Base-by-base conservation (phyloP, 2,888 invertebrate genomes). In the Pardosa pseudoannulata region DNA sequence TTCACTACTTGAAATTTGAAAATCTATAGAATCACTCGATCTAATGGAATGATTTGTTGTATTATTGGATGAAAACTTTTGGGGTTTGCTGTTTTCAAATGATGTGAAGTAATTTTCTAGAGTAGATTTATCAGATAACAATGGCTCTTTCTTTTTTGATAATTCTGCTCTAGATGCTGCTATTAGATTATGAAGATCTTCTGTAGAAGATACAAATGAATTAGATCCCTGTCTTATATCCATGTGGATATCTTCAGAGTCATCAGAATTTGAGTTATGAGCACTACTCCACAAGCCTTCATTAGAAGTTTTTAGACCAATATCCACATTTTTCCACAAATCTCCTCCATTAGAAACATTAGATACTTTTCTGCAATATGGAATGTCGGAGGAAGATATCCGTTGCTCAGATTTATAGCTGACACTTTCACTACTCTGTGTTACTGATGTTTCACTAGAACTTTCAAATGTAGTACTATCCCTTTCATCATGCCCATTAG, bases 31-130 rank as follows among this genome's bases (percentile, higher is more conserved):
- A 23, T n/a, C 31, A 2, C 23, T 13, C 6, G 72, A 67, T 2
- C 16, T 19, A 27, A 70, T 19, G 7, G 74, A 68, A 23, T 36
- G 6, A 16, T 76, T n/a, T n/a, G 16, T 31, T 27, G 19, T 1
- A 39, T 67, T 39, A 7, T 31, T 19, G 27, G 62, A 28, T 1
- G 31, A 27, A 1, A 7, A 68, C 36, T 56, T 64, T 39, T 28
- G 31, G 9, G 75, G 23, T 29, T 62, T 75, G 16, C 31, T 71
- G 31, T 80, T 80, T 50, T 87, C 87, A 67, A 87, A 87, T n/a
- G 87, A 87, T 19, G 80, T 80, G 19, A 87, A 87, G 68, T 87
- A 87, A 72, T 56, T 76, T 80, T 87, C 87, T 2, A 87, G 75
- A n/a, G 79, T 87, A 3, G 87, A 87, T 72, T 72, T 87, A 27